Base-by-base conservation (phyloP, 2,888 invertebrate genomes). In the Chymomyza fuscimana region DNA sequence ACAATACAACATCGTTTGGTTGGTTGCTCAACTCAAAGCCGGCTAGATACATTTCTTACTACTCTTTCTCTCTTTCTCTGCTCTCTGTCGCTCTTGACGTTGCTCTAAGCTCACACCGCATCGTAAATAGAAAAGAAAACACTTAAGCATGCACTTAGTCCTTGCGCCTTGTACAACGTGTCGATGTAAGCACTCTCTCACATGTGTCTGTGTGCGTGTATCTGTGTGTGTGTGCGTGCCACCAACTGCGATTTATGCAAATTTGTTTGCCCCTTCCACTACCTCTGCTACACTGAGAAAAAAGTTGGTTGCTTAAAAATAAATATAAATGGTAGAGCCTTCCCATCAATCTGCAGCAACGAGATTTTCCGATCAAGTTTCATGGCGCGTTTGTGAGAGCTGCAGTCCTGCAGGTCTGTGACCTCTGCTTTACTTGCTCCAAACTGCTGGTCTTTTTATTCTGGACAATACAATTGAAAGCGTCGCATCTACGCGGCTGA, bases 61-160 rank as follows among this genome's bases (percentile, higher is more conserved):
- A 32, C 5, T 32, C 32, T n/a, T 4, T 56, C 16, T 10, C 19
- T 58, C 46, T 2, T 15, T 16, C 40, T 36, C 58, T 16, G 19
- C 22, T 22, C 22, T 22, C 50, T 62, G 62, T 15, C 50, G 46
- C 12, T 12, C 19, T 29, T n/a, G 9, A 40, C 25, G 3, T 19
- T 16, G 9, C 7, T 51, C 22, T 58, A 15, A 50, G 7, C 46
- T 25, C 7, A 22, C 19, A n/a, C 5, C 58, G 50, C 29, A 58
- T 67, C 75, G 68, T 63, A 73, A 73, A 85, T 66, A 69, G 68
- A 78, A 78, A 73, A 76, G 74, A 77, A 85, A 79, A 75, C 75
- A 82, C 88, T 86, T 81, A 77, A 84, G 82, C 85, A 77, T 86
- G 87, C 85, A 86, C 88, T 85, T 86, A 85, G 88, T 88, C 85